These are phyloP conservation scores for Nautilus pompilius DNA, from an alignment of 1,140 invertebrate species.

Conservation along the genomic window DNA sequence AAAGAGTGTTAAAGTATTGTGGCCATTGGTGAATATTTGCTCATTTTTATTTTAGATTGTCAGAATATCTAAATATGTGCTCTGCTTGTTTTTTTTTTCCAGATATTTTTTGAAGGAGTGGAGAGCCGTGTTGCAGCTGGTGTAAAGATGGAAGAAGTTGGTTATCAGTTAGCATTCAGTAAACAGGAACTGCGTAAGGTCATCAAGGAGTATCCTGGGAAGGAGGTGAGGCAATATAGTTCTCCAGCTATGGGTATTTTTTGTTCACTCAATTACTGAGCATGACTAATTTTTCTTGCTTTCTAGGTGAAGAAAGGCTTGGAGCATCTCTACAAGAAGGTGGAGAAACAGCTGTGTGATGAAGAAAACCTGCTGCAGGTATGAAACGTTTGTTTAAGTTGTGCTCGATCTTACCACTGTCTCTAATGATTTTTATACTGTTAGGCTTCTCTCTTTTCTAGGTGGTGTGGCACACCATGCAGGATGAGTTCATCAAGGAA, in stretches of 20 bases:
- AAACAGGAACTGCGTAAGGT: constrained; percentile 95
- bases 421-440: too few species aligned
- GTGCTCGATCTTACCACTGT: too few species aligned
- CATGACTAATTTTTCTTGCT: too few species aligned
- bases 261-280: background rate
- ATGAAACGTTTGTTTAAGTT: too few species aligned
- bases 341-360: constrained; percentile 94
- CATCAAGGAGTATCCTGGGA: constrained; percentile 90
- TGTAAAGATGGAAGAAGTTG: constrained; percentile 95
- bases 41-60: too few species aligned
- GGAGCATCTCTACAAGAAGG: constrained; percentile 92
- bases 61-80: background rate
- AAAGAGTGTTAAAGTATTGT: too few species aligned
- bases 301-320: constrained; percentile 84
- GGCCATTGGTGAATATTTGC: too few species aligned
- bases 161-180: constrained; percentile 95
- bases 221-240: constrained; percentile 66
- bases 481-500: constrained; percentile 97
- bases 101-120: constrained; percentile 94
- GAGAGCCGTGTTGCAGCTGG: constrained; percentile 86
- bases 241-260: background rate
- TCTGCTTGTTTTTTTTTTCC: constrained; percentile 13
- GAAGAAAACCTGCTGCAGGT: constrained; percentile 92
- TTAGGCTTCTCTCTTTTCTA: constrained; percentile 53
- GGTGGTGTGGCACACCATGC: constrained; percentile 99